Evolutionary conservation across 2,797 vertebrate genomes (phyloP).

Genomic region (Eptatretus atami): DNA sequence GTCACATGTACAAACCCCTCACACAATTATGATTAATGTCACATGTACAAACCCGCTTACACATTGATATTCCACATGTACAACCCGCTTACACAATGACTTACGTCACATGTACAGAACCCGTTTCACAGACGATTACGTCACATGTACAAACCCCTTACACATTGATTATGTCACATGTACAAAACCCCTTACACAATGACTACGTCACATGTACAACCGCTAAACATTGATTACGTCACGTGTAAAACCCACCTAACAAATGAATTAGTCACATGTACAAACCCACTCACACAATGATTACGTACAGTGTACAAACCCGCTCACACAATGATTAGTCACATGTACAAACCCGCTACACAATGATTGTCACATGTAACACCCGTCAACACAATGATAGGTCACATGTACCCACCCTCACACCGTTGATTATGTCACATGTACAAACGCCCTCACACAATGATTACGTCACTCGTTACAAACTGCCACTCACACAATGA

Average conservation of each 20-base stretch:
- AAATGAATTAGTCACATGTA: neutral
- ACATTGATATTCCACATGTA: neutral
- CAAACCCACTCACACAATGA: neutral
- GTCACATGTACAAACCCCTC: neutral
- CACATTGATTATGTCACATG: neutral
- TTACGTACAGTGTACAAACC: neutral
- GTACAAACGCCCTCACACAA: neutral
- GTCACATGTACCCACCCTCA: neutral
- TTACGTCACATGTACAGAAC: neutral
- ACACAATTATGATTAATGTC: no score
- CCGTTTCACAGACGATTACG: neutral
- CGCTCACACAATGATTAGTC: neutral
- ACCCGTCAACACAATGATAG: neutral
- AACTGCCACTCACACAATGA: neutral
- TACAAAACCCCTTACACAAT: neutral
- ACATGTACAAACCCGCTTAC: neutral
- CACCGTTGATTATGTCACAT: no score
- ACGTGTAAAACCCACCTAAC: neutral
- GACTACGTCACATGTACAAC: neutral
- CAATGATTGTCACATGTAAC: neutral
- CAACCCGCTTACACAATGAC: neutral
- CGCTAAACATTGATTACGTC: no score
- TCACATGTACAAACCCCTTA: neutral
- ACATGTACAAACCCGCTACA: neutral
- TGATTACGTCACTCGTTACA: neutral